Conservation (phyloP, 2,888 invertebrate species). For the Eupithecia tripunctaria region DNA sequence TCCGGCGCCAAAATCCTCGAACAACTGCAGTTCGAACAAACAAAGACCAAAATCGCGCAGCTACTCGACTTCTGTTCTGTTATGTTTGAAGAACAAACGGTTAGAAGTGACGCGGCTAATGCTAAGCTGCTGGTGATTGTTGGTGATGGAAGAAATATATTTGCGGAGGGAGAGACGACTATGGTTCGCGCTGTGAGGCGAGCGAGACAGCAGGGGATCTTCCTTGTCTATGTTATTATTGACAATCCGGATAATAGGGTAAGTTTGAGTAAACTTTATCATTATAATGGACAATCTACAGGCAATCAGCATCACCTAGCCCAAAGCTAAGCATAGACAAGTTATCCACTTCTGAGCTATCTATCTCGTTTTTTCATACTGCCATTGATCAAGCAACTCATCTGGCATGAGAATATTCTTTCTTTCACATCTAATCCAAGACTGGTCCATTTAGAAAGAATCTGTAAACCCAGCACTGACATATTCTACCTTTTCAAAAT, state of each 20-base stretch:
- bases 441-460: no score
- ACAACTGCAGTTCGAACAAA: constrained; percentile 94
- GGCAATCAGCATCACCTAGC: no score
- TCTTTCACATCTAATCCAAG: no score
- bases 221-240: constrained; percentile 97
- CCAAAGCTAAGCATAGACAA: no score
- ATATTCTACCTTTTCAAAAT: no score
- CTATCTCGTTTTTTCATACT: no score
- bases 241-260: constrained; percentile 97
- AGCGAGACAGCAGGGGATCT: constrained; percentile 92
- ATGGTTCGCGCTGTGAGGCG: constrained; percentile 91
- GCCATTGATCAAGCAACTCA: no score
- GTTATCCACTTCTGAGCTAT: no score
- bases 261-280: constrained; percentile 36
- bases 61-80: constrained; percentile 91
- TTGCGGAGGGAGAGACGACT: constrained; percentile 92
- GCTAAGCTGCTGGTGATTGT: constrained; percentile 96
- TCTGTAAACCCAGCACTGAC: no score
- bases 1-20: constrained; percentile 93
- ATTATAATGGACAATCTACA: no score
- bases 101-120: constrained; percentile 83
- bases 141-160: constrained; percentile 97
- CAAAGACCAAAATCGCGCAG: constrained; percentile 93
- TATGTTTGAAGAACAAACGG: constrained; percentile 74
- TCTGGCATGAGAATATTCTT: no score